Base-by-base conservation (phyloP, 2,113 vertebrate species). In the Leucopsar rothschildi region DNA sequence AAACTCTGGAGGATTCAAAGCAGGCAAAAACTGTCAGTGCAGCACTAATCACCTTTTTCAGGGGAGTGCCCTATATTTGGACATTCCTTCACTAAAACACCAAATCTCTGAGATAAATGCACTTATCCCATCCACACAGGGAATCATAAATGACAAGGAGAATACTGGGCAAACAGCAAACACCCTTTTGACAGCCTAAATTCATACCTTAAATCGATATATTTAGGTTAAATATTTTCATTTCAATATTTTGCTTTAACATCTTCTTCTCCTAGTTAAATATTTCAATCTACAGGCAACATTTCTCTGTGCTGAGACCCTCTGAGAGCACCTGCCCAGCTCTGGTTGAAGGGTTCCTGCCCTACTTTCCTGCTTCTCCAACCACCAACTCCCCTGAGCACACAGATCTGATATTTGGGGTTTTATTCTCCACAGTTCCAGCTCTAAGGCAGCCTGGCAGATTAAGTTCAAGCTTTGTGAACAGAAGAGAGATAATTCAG, bases 401-500 rank as follows among this genome's bases (percentile, higher is more conserved):
- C 42, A 25, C 50, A 63, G n/a, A n/a, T 65, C 84, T 80, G 65
- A 39, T 77, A 28, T 44, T 85, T 21, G 50, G 84, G 44, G 77
- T 2, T 92, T 70, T 50, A 45, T 78, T 72, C 77, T 85, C 45
- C 42, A 3, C 65, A 86, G 68, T 18, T 22, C 13, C 55, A 78
- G 72, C 80, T 70, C n/a, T 5, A 72, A 78, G 87, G 94, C 83
- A 81, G 92, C 24, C 70, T 68, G 92, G 82, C 71, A 88, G 94
- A 92, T 91, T 86, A 94, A 84, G 73, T 75, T 75, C 65, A 87
- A 88, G 78, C 77, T 88, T 82, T 65, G 35, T 71, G 84, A 85
- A 86, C 31, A 88, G 69, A 73, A 76, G 57, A 95, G 91, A 95
- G 92, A 96, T 93, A 84, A 70, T 87, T 92, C 91, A 60, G 49